Percentiles rank a stretch among this genome's conserved stretches.
Evolutionary conservation across 2,797 vertebrate genomes (phyloP).

Genomic region (Pelodytes ibericus): DNA sequence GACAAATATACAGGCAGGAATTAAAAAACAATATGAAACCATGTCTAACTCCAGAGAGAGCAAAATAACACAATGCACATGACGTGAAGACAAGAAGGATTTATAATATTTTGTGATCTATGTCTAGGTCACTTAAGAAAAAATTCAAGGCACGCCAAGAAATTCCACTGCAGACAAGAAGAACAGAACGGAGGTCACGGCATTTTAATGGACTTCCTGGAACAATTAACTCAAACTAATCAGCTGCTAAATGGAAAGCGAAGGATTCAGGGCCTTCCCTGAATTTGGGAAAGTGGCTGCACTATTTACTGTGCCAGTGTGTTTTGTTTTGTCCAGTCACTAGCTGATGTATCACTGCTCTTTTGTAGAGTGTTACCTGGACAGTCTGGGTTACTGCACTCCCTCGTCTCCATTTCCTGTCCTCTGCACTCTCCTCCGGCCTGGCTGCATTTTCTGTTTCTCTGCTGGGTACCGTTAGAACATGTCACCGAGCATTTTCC

Average conservation of each 20-base stretch:
- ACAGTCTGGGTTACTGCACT: constrained; percentile 86
- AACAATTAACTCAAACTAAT: background rate
- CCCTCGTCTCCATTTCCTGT: constrained; percentile 84
- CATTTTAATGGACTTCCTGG: background rate
- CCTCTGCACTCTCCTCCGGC: constrained; percentile 92
- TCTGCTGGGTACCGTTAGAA: constrained; percentile 87
- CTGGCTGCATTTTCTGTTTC: constrained; percentile 88
- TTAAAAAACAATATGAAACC: too few species aligned
- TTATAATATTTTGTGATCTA: too few species aligned
- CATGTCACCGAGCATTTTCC: constrained; percentile 90
- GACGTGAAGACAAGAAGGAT: too few species aligned
- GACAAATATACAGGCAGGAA: too few species aligned
- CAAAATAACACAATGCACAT: too few species aligned
- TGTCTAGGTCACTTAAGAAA: background rate
- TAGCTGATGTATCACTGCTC: background rate
- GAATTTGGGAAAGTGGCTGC: too few species aligned
- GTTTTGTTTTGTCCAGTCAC: background rate
- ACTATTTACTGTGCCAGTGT: background rate
- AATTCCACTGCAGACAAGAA: background rate
- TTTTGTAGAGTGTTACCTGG: constrained; percentile 69
- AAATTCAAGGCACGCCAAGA: background rate
- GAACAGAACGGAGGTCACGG: background rate
- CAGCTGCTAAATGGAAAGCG: background rate
- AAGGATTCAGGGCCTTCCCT: too few species aligned
- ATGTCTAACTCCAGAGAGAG: too few species aligned